These are phyloP conservation scores for Caenorhabditis sp. DNA, from an alignment of 2,888 invertebrate genomes.

Conservation along the genomic window DNA sequence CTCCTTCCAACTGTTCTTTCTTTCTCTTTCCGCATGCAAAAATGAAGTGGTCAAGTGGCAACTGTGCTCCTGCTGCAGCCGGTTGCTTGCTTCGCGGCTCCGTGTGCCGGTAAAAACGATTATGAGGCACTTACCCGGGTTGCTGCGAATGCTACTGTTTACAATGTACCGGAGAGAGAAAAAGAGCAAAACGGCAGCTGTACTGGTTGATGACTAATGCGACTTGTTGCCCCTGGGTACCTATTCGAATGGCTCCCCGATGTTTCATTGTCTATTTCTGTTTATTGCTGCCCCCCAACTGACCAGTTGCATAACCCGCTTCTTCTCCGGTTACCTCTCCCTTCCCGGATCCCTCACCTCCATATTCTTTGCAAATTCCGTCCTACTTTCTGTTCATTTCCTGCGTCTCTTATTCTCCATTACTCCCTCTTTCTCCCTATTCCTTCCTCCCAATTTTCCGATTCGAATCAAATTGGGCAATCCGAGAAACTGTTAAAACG, in stretches of 20 bases:
- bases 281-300: background rate
- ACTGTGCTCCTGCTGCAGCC: constrained; percentile 2
- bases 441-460: constrained; percentile 7
- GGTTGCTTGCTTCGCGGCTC: constrained; percentile 33
- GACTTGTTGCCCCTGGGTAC: too few species aligned
- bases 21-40: constrained; percentile 16
- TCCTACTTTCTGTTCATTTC: constrained; percentile 29
- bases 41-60: constrained; percentile 50
- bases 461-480: constrained; percentile 23
- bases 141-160: constrained; percentile 2
- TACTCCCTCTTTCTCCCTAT: constrained; percentile 14
- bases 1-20: constrained; percentile 7
- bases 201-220: background rate
- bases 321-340: background rate
- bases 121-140: constrained; percentile 30
- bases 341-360: constrained; percentile 7
- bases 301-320: constrained; percentile 10
- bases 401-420: constrained; percentile 8
- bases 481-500: constrained; percentile 56
- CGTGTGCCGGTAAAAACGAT: constrained; percentile 56
- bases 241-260: background rate
- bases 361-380: constrained; percentile 40
- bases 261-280: background rate
- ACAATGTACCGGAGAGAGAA: constrained; percentile 8
- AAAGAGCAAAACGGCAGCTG: too few species aligned